phyloP scores from a whole-genome alignment of 2,797 vertebrate genomes.

The Pelochelys cantorii region DNA sequence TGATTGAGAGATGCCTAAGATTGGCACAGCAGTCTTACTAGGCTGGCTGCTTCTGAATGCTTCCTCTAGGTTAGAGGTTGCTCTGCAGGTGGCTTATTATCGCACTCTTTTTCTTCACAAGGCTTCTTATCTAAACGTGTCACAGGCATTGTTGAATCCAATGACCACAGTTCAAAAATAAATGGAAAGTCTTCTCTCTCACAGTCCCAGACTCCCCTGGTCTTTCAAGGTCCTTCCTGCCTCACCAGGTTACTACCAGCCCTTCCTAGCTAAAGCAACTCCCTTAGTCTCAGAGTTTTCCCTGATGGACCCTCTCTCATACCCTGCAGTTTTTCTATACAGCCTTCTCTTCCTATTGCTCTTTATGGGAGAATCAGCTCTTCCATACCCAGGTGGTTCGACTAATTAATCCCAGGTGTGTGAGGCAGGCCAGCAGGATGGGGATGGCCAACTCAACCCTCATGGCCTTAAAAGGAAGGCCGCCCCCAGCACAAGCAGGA shows the following conservation, averaged over 20 bases:
- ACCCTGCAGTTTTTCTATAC: background rate
- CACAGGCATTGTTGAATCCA: background rate
- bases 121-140: background rate
- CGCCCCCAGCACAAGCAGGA: background rate
- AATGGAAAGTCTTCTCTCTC: background rate
- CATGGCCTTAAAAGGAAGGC: background rate
- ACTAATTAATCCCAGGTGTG: background rate
- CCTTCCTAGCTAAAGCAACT: background rate
- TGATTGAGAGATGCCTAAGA: constrained; percentile 1
- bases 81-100: background rate
- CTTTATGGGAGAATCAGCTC: background rate
- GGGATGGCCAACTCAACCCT: background rate
- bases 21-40: background rate
- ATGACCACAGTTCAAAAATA: background rate
- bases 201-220: background rate
- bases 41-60: background rate
- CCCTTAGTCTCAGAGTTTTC: background rate
- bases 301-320: background rate
- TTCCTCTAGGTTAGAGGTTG: background rate
- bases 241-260: background rate
- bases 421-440: background rate
- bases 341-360: background rate
- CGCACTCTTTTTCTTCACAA: background rate
- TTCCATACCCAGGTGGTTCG: background rate
- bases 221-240: background rate